Evolutionary conservation across 2,797 vertebrate species (phyloP), one percentile per base, ranked within the genome.

Genomic region (Geotrypetes seraphini): DNA sequence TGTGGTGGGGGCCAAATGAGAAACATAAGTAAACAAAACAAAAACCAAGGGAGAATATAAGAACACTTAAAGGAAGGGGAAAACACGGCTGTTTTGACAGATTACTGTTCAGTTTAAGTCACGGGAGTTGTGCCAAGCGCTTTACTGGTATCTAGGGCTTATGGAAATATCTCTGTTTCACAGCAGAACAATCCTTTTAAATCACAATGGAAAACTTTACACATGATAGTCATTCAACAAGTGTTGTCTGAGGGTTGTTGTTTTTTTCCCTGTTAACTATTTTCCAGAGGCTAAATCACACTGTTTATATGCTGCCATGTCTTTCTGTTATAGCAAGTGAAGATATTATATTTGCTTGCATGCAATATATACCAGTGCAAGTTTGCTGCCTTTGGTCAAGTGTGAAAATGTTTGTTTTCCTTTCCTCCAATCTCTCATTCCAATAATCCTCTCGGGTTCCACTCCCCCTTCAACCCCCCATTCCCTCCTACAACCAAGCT

Each of bases 91-190:
- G n/a, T n/a, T n/a, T n/a, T n/a, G n/a, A n/a, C 50, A 49, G 57
- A 35, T 4, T 13, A 6, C 43, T 16, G 8, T 20, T 31, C 44
- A 50, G 43, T 37, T 50, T 33, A 46, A 39, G 51, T 22, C 13
- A 23, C 12, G 36, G 27, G 10, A 18, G 54, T 5, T 9, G 19
- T 31, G 9, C 7, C 8, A 20, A 45, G 12, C 29, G 47, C 19
- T 47, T 38, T 34, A 19, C 33, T 5, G 7, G 25, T 42, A n/a
- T 4, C 36, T 28, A 15, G 21, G 15, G 12, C 10, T 45, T 12
- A 26, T 31, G 4, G 8, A 42, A 60, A 32, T 36, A 43, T 6
- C n/a, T 39, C 31, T 12, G 39, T 38, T 14, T 25, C 33, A 18
- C 8, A 5, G 6, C 8, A 5, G 6, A 22, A 4, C 20, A 2